phyloP scores from a whole-genome alignment of 2,888 invertebrate genomes.

The Elysia crispata region DNA sequence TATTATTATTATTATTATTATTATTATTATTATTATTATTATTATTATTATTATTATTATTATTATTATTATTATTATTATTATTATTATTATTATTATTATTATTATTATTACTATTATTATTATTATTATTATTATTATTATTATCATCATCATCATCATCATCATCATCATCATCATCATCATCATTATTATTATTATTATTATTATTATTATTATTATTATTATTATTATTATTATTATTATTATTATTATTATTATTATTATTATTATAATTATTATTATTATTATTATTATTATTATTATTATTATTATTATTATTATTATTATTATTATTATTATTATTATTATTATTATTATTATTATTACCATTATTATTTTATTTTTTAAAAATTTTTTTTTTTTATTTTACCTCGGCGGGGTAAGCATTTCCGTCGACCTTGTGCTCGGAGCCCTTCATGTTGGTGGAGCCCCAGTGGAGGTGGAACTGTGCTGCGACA shows the following conservation, averaged over 20 bases:
- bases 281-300: neutral
- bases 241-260: slow-evolving; percentile 22
- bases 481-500: slow-evolving; percentile 47
- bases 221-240: neutral
- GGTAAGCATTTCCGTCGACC: slow-evolving; percentile 40
- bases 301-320: slow-evolving; percentile 2
- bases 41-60: too few species aligned
- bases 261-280: slow-evolving; percentile 6
- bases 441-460: slow-evolving; percentile 48
- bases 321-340: slow-evolving; percentile 2
- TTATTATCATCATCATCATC: too few species aligned
- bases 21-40: too few species aligned
- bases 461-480: slow-evolving; percentile 49
- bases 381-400: too few species aligned
- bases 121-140: too few species aligned
- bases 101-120: too few species aligned
- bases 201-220: neutral
- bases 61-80: too few species aligned
- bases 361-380: neutral
- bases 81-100: too few species aligned
- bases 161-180: neutral
- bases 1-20: too few species aligned
- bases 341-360: slow-evolving; percentile 2
- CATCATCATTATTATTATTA: neutral
- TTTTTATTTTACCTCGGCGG: slow-evolving; percentile 49